Base-by-base conservation (phyloP, 37 sponge, comb jelly and placozoan species). In the Bolinopsis microptera region DNA sequence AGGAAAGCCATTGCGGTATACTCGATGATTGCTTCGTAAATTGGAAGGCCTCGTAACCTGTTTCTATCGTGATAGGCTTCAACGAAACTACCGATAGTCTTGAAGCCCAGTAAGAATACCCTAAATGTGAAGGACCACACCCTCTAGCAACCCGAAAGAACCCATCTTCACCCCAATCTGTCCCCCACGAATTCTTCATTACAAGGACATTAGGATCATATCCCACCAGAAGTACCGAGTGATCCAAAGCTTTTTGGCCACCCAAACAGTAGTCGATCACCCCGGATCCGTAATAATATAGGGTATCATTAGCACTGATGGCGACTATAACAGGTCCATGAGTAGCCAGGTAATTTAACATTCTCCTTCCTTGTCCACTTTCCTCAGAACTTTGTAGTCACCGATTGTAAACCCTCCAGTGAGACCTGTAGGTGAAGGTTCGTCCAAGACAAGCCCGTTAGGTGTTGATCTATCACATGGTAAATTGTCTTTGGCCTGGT, bases 41-140 rank as follows among this genome's bases (percentile, higher is more conserved):
- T n/a, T n/a, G n/a, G n/a, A n/a, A n/a, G n/a, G n/a, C n/a, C n/a
- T n/a, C n/a, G n/a, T n/a, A n/a, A n/a, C n/a, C n/a, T n/a, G n/a
- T n/a, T n/a, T n/a, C n/a, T n/a, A n/a, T n/a, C n/a, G n/a, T n/a
- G n/a, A n/a, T n/a, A n/a, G n/a, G n/a, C n/a, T n/a, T n/a, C 61
- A 48, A 48, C 9, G 61, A 48, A 9, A 70, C 74, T 5, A 70
- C 74, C 24, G 74, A 70, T 2, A 70, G 25, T 24, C 21, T 24
- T 9, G 74, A 70, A 2, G 74, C 74, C 74, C 74, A 70, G 26
- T 70, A 70, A n/a, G 74, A 70, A 22, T 70, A 70, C 26, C 74
- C 74, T n/a, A 70, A 22, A 48, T 18, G 61, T 18, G 61, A 48
- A 22, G 25, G 28, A 3, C 74, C 74, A 70, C 74, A 70, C 3